Percentiles rank a stretch among this genome's conserved stretches.
These are phyloP conservation scores for Enteromius paludinosus DNA, from an alignment of 2,797 vertebrate species.

Conservation along the genomic window DNA sequence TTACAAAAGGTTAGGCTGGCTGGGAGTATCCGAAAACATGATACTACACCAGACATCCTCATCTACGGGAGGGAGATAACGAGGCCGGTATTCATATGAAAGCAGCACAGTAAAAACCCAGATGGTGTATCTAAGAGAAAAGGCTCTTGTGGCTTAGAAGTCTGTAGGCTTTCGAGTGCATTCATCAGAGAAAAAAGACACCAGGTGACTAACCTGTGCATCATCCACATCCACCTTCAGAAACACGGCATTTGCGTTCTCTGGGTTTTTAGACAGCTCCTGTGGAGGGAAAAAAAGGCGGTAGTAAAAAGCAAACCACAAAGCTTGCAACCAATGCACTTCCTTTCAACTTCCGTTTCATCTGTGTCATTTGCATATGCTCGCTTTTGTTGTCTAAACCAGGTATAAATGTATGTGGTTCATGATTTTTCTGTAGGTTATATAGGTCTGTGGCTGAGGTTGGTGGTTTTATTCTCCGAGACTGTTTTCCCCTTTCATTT, in stretches of 20 bases:
- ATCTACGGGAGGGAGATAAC: not conserved
- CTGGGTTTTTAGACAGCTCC: constrained; percentile 60
- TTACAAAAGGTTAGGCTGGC: not conserved
- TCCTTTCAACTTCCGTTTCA: constrained; percentile 24
- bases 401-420: not conserved
- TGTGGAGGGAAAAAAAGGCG: constrained; percentile 60
- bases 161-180: not conserved
- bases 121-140: not conserved
- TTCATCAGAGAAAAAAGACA: constrained; percentile 6
- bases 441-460: too few relatives aligned
- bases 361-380: constrained; percentile 34
- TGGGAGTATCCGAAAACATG: not conserved
- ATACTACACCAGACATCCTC: not conserved
- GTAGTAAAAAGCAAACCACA: constrained; percentile 28
- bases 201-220: constrained; percentile 73
- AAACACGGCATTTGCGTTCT: constrained; percentile 83
- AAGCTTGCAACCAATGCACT: constrained; percentile 7
- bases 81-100: constrained; percentile 8
- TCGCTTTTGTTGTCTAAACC: constrained; percentile 5
- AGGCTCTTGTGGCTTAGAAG: not conserved
- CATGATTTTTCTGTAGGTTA: not conserved
- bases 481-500: constrained; percentile 20
- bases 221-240: constrained; percentile 93
- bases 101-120: not conserved
- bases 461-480: too few relatives aligned